phyloP scores from a whole-genome alignment of 2,797 vertebrate species.

The Sebastes vulpes region DNA sequence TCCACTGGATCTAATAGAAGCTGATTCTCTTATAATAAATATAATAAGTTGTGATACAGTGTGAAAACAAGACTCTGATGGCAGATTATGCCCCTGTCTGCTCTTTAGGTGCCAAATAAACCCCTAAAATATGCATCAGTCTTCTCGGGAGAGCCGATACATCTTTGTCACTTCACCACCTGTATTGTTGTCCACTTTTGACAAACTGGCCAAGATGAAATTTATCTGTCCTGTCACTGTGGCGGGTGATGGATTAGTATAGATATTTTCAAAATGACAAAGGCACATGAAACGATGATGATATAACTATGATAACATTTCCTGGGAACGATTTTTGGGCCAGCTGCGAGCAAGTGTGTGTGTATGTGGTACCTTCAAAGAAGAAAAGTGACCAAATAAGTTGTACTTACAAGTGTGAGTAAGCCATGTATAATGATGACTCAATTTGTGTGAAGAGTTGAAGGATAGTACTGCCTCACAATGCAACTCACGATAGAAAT shows the following conservation, averaged over 20 bases:
- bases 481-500: neutral
- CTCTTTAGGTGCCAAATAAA: neutral
- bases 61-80: neutral
- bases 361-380: neutral
- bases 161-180: conserved; percentile 49
- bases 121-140: conserved; percentile 25
- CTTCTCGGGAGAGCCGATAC: conserved; percentile 11
- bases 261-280: conserved; percentile 38
- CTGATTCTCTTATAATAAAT: neutral
- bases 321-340: neutral
- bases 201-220: conserved; percentile 27
- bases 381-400: neutral
- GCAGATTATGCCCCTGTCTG: neutral
- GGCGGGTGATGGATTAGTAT: conserved; percentile 47
- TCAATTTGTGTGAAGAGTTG: neutral
- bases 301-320: conserved; percentile 15
- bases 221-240: conserved; percentile 40
- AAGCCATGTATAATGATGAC: neutral
- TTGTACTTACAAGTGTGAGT: neutral
- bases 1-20: neutral
- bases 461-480: neutral
- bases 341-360: neutral
- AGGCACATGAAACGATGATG: conserved; percentile 5
- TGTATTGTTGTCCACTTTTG: conserved; percentile 27
- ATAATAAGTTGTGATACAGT: neutral